These are phyloP conservation scores for Gymnobelideus leadbeateri DNA, from an alignment of 2,113 vertebrate species.

Conservation along the genomic window DNA sequence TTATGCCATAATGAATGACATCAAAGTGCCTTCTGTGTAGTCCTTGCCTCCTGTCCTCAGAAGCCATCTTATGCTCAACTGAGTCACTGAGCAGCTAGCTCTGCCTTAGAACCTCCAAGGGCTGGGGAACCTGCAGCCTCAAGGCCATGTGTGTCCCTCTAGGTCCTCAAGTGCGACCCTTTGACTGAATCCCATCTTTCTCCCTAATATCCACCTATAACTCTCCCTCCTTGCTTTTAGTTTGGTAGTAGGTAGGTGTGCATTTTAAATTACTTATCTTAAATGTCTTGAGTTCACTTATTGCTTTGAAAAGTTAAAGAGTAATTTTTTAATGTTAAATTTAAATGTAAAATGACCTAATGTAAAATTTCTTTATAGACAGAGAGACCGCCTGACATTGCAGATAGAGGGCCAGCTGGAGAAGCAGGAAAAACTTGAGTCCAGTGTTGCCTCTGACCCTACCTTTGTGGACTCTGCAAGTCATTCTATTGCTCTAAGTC, in stretches of 20 bases:
- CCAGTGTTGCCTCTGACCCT: background rate
- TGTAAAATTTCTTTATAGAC: constrained; percentile 53
- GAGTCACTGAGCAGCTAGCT: constrained; percentile 31
- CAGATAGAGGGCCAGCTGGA: background rate
- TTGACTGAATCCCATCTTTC: background rate
- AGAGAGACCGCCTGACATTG: constrained; percentile 23
- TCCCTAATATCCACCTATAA: background rate
- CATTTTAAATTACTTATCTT: constrained; percentile 63
- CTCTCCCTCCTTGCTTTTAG: background rate
- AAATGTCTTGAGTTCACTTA: constrained; percentile 54
- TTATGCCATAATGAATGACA: background rate
- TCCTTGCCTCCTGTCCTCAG: background rate
- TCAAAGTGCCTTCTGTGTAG: background rate
- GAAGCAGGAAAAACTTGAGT: constrained; percentile 11
- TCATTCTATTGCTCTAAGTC: background rate
- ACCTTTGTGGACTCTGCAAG: background rate
- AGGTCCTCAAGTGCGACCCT: no score
- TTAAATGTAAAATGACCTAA: constrained; percentile 52
- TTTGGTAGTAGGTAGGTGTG: constrained; percentile 41
- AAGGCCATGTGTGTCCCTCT: no score
- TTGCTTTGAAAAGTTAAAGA: constrained; percentile 69
- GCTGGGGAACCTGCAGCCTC: no score
- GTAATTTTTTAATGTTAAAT: constrained; percentile 62
- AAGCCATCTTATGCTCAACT: background rate
- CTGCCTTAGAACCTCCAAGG: background rate